These are phyloP conservation scores for Lethocerus indicus DNA, from an alignment of 1,140 invertebrate species.

Conservation along the genomic window DNA sequence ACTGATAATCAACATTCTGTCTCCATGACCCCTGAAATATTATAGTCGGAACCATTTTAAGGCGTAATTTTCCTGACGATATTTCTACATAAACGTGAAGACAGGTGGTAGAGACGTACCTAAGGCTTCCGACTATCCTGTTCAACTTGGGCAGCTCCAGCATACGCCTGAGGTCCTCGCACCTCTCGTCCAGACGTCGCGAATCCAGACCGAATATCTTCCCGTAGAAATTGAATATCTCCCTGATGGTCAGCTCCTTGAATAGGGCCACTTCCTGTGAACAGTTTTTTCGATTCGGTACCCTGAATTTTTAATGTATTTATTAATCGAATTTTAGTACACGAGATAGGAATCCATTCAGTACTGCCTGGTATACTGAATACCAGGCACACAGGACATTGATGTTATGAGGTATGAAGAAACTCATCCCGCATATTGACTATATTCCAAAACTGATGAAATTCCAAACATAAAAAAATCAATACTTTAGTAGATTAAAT, in stretches of 20 bases:
- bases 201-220: constrained; percentile 60
- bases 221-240: constrained; percentile 77
- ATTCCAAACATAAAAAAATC: too few relatives aligned
- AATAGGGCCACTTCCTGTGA: constrained; percentile 68
- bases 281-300: too few relatives aligned
- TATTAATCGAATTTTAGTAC: too few relatives aligned
- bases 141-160: constrained; percentile 50
- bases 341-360: too few relatives aligned
- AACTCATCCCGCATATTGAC: too few relatives aligned
- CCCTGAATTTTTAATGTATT: too few relatives aligned
- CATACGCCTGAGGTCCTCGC: constrained; percentile 45
- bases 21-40: not conserved
- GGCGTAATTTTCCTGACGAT: not conserved
- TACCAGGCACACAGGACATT: too few relatives aligned
- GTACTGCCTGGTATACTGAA: too few relatives aligned
- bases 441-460: too few relatives aligned
- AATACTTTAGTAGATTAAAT: too few relatives aligned
- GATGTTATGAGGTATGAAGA: too few relatives aligned
- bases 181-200: constrained; percentile 41
- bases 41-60: not conserved
- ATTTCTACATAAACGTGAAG: constrained; percentile 33
- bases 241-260: constrained; percentile 66
- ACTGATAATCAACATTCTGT: not conserved
- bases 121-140: constrained; percentile 21
- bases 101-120: constrained; percentile 46